Percentiles rank a stretch among this genome's conserved stretches.
Evolutionary conservation across 2,888 invertebrate genomes (phyloP).

Genomic region (Hirtodrosophila alboralis): DNA sequence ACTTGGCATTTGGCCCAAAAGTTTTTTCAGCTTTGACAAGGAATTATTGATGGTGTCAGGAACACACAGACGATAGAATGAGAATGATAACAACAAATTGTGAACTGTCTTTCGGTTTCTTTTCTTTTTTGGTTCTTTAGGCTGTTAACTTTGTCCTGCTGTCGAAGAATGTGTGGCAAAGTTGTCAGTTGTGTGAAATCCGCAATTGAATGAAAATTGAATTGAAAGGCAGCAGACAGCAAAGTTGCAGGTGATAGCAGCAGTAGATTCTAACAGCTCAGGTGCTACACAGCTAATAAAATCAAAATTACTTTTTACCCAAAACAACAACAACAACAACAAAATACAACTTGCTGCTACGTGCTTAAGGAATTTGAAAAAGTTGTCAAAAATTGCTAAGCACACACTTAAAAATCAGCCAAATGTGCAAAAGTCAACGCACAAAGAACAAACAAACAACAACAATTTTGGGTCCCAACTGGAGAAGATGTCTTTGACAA

Average conservation of each 20-base stretch:
- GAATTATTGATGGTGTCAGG: conserved; percentile 53
- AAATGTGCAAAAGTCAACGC: conserved; percentile 56
- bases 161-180: conserved; percentile 44
- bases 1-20: conserved; percentile 56
- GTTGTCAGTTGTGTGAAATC: conserved; percentile 49
- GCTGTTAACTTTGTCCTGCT: conserved; percentile 51
- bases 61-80: conserved; percentile 11
- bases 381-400: conserved; percentile 68
- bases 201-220: conserved; percentile 66
- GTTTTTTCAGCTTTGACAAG: conserved; percentile 42
- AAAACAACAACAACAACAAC: conserved; percentile 7
- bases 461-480: conserved; percentile 6
- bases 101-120: conserved; percentile 29
- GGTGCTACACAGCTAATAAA: conserved; percentile 78
- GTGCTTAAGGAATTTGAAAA: conserved; percentile 68
- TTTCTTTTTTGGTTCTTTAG: conserved; percentile 12
- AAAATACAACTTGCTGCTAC: conserved; percentile 47
- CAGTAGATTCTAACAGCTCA: conserved; percentile 59
- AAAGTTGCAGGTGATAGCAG: conserved; percentile 18
- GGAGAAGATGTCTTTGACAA: conserved; percentile 22
- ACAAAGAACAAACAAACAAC: conserved; percentile 28
- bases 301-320: conserved; percentile 74
- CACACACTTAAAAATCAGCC: conserved; percentile 66
- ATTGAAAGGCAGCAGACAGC: conserved; percentile 55
- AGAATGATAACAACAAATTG: conserved; percentile 51